These are phyloP conservation scores for Mythimna impura DNA, from an alignment of 2,888 invertebrate species.

Conservation along the genomic window DNA sequence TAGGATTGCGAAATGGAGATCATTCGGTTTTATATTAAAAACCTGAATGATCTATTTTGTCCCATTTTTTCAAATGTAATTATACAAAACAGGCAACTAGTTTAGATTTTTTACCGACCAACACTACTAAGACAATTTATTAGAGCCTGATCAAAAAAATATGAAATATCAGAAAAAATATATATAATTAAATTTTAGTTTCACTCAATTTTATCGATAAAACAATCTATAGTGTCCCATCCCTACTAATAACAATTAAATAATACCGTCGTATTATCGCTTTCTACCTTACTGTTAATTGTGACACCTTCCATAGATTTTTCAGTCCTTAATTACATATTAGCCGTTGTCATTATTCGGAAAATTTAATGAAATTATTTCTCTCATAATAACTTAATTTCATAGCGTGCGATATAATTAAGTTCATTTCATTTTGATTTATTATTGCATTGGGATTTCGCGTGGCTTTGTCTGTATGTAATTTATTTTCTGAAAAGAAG, in stretches of 20 bases:
- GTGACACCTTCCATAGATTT: constrained; percentile 49
- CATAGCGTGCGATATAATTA: constrained; percentile 33
- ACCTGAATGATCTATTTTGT: no score
- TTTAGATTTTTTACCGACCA: no score
- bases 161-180: background rate
- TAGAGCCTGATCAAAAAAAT: no score
- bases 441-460: background rate
- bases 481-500: background rate
- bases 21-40: no score
- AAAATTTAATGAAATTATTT: constrained; percentile 39
- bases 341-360: constrained; percentile 44
- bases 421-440: constrained; percentile 48
- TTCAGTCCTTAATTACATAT: constrained; percentile 50
- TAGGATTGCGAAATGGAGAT: no score
- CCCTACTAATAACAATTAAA: constrained; percentile 57
- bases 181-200: background rate
- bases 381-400: constrained; percentile 57
- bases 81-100: no score
- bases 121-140: no score
- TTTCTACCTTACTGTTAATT: constrained; percentile 45
- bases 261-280: constrained; percentile 51
- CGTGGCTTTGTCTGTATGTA: background rate
- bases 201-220: constrained; percentile 43
- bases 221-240: background rate
- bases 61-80: no score